Evolutionary conservation across 2,888 invertebrate species (phyloP), one percentile per base, ranked within the genome.

Genomic region (Osmoderma eremita): DNA sequence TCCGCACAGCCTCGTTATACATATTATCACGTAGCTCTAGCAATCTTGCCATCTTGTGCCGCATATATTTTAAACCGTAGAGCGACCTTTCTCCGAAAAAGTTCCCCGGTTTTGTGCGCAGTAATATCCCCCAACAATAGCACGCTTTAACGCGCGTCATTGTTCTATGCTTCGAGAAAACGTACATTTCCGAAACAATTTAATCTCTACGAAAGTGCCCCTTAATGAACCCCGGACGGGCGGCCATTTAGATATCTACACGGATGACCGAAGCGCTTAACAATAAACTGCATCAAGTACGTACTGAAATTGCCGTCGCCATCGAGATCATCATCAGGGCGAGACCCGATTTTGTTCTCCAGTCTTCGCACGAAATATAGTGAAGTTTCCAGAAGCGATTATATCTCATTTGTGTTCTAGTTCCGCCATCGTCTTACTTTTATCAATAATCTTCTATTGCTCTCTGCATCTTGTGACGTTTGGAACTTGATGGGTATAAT

Each of bases 171-270:
- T 45, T 58, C 30, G 24, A 12, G 30, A 24, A 58, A 56, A 12
- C 15, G 58, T 18, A 45, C 22, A 12, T 41, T 41, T 22, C 13
- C 20, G 18, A 56, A 56, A 56, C 20, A 30, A 45, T 58, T 36
- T 45, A 58, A 45, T 58, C 58, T 45, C 45, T 15, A 20, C 6
- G 45, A 58, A 58, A 24, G 24, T 45, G 15, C 45, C 24, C 39
- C 24, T 45, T 42, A 24, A 58, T 58, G 58, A 54, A 54, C 17
- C 42, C 30, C 58, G 12, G 24, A 10, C 42, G 45, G 30, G 58
- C 18, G 15, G 17, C 58, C 58, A 45, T 45, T 58, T 58, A 42
- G 58, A 30, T 45, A 45, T 45, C 58, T 30, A 17, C 53, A 53
- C 15, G 17, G 39, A 45, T 58, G 45, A 54, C 18, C 54, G 39